A percentile compares a stretch with the other conserved stretches of the same genome.
Conservation (phyloP, 2,888 invertebrate species). For the Synanthedon andrenaeformis region DNA sequence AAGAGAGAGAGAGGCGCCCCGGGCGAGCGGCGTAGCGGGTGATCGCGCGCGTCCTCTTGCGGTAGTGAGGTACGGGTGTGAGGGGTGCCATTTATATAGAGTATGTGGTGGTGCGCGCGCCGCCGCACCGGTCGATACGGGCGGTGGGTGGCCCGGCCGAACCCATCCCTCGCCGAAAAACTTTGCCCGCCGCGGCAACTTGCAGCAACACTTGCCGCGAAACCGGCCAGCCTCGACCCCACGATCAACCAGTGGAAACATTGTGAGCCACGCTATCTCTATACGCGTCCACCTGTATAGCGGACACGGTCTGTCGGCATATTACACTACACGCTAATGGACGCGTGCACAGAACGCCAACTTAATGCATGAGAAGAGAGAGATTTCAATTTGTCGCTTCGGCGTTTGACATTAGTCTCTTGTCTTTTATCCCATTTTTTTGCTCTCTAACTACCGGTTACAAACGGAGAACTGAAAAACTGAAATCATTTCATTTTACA, state of each 20-base stretch:
- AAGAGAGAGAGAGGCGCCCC: conserved; percentile 67
- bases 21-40: conserved; percentile 63
- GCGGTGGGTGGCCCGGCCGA: conserved; percentile 20
- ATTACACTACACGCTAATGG: conserved; percentile 2
- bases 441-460: too few species aligned
- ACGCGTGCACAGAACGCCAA: conserved; percentile 5
- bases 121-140: conserved; percentile 51
- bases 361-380: conserved; percentile 1
- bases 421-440: too few species aligned
- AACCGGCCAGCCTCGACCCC: conserved; percentile 12
- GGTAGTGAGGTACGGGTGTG: conserved; percentile 61
- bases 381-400: background rate
- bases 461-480: too few species aligned
- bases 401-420: background rate
- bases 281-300: background rate
- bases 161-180: conserved; percentile 35
- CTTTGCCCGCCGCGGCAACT: conserved; percentile 46
- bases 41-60: conserved; percentile 70
- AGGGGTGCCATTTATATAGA: conserved; percentile 54
- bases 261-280: conserved; percentile 5
- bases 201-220: conserved; percentile 42
- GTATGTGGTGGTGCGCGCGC: conserved; percentile 53
- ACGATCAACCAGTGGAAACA: conserved; percentile 54
- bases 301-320: too few species aligned
- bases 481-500: too few species aligned